Base-by-base conservation (phyloP, 2,888 invertebrate species). In the Calameuta idolon region DNA sequence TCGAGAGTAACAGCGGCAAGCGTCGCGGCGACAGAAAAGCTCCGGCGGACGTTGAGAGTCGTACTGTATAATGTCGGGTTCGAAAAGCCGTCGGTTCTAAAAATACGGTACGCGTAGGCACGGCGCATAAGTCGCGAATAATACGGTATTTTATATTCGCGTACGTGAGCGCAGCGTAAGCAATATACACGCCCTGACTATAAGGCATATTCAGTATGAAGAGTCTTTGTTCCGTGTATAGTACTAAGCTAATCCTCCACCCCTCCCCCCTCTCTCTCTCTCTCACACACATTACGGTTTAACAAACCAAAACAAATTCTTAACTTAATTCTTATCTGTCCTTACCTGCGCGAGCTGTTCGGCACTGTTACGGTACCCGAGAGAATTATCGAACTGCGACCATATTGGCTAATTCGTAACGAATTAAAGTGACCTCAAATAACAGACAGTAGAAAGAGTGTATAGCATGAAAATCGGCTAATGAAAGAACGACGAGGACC, bases 91-190 rank as follows among this genome's bases (percentile, higher is more conserved):
- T 55, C 55, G 55, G 31, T 71, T 71, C 71, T 71, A 71, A 71
- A 71, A 71, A 71, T 71, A 71, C 71, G 71, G 33, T 34, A 34
- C 71, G 71, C 71, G 71, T 33, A 71, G 34, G 80, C 82, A 84
- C 83, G 82, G 79, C 76, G 82, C 83, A 84, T 87, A 87, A 85
- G 85, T 86, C 82, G 86, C 83, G 84, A 87, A 87, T 87, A 87
- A 87, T 85, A 80, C 81, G 80, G 84, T 86, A 86, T 87, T 85
- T 85, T 85, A 73, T 35, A 73, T 73, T 73, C 35, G 35, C 34
- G 76, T 71, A 71, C 71, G 40, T 73, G 73, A 34, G 30, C 71
- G 73, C 31, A 69, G 34, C 75, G 23, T 75, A 69, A 75, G 34
- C 71, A 71, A 71, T 23, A 23, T 34, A 34, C 31, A 71, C 71